These are phyloP conservation scores for Blomia tropicalis DNA, from an alignment of 2,888 invertebrate species.

Conservation along the genomic window DNA sequence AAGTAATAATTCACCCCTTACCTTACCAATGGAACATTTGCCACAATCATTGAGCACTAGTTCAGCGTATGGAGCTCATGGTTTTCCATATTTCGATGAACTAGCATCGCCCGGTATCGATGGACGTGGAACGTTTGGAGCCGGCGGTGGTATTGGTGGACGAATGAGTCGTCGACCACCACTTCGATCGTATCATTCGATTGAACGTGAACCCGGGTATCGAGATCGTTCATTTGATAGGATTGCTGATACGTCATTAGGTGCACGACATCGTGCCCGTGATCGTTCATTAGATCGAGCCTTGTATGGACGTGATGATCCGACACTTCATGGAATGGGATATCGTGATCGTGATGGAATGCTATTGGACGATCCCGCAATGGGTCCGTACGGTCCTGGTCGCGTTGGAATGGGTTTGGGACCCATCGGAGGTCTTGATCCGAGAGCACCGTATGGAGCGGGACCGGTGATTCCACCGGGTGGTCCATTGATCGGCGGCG, in stretches of 20 bases:
- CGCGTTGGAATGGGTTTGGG: slow-evolving; percentile 12
- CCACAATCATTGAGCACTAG: slow-evolving; percentile 29
- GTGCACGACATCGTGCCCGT: slow-evolving; percentile 34
- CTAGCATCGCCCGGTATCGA: slow-evolving; percentile 28
- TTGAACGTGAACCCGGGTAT: slow-evolving; percentile 48
- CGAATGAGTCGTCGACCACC: slow-evolving; percentile 31
- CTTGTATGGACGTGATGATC: slow-evolving; percentile 26
- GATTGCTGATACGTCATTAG: slow-evolving; percentile 27
- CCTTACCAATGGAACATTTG: slow-evolving; percentile 28
- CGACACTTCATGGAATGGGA: background rate
- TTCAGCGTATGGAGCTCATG: slow-evolving; percentile 26
- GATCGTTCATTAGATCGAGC: slow-evolving; percentile 50
- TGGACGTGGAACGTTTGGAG: slow-evolving; percentile 20
- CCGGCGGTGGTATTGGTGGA: slow-evolving; percentile 6
- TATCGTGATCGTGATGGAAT: slow-evolving; percentile 27
- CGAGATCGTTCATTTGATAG: slow-evolving; percentile 52
- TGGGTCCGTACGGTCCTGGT: slow-evolving; percentile 18
- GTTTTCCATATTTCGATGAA: slow-evolving; percentile 29
- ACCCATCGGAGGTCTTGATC: slow-evolving; percentile 28
- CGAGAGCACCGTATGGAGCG: slow-evolving; percentile 25
- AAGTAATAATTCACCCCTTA: slow-evolving; percentile 29
- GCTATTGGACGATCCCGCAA: slow-evolving; percentile 28
- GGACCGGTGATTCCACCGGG: background rate
- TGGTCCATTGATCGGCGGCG: background rate
- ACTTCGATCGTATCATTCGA: slow-evolving; percentile 41